A percentile compares a stretch with the other conserved stretches of the same genome.
These are phyloP conservation scores for Oryzias woworae DNA, from an alignment of 2,113 vertebrate genomes.

Conservation along the genomic window DNA sequence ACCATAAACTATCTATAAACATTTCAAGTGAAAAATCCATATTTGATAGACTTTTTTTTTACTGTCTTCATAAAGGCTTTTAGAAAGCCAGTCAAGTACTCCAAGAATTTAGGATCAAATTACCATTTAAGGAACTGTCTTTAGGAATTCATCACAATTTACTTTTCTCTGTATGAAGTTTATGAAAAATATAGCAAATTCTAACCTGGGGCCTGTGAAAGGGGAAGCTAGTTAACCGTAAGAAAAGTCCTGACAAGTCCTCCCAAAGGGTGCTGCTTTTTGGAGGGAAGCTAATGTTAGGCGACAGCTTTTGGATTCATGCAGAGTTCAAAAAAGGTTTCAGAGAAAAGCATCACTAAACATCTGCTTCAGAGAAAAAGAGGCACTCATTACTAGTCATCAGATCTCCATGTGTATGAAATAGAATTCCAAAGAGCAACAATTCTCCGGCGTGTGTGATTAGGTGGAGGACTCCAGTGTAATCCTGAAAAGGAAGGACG, in stretches of 20 bases:
- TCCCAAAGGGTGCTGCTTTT: slow-evolving; percentile 7
- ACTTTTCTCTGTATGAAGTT: too few species aligned
- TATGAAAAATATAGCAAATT: too few species aligned
- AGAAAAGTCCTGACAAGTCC: slow-evolving; percentile 11
- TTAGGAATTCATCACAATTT: too few species aligned
- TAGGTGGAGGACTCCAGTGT: not conserved
- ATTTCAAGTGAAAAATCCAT: too few species aligned
- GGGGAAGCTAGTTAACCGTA: not conserved
- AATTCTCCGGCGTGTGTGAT: slow-evolving; percentile 4
- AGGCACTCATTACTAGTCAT: slow-evolving; percentile 25
- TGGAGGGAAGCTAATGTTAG: slow-evolving; percentile 11
- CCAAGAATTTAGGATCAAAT: too few species aligned
- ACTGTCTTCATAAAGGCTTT: too few species aligned
- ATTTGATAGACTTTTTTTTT: too few species aligned
- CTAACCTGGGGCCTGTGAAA: not conserved
- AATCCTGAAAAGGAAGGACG: not conserved
- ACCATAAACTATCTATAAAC: too few species aligned
- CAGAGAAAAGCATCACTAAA: slow-evolving; percentile 38
- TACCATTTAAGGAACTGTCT: too few species aligned
- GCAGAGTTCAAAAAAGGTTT: slow-evolving; percentile 23
- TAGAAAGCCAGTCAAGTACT: too few species aligned
- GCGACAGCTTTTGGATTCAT: slow-evolving; percentile 32
- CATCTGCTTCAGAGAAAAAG: slow-evolving; percentile 16
- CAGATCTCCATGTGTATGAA: slow-evolving; percentile 2
- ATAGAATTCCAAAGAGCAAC: slow-evolving; percentile 19